Conservation (phyloP, 2,113 vertebrate species). For the Callorhinus ursinus region DNA sequence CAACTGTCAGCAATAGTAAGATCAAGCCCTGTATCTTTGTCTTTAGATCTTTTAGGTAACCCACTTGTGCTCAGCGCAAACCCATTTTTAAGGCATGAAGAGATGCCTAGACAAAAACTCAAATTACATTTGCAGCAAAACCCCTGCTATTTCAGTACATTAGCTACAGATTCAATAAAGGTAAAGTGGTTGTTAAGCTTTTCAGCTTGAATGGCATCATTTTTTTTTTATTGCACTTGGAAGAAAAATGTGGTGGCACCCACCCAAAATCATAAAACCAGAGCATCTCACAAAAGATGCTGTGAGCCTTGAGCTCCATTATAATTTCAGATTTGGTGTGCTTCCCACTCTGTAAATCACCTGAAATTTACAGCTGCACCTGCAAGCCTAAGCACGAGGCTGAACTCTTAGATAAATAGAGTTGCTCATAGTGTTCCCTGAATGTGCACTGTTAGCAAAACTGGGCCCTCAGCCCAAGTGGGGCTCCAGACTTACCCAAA, state of each 20-base stretch:
- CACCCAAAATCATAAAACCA: slow-evolving; percentile 75
- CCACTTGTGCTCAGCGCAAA: slow-evolving; percentile 42
- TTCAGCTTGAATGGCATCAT: slow-evolving; percentile 68
- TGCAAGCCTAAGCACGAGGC: slow-evolving; percentile 60
- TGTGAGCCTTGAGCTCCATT: slow-evolving; percentile 70
- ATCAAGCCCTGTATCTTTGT: slow-evolving; percentile 18
- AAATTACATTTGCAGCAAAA: slow-evolving; percentile 70
- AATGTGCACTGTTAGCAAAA: slow-evolving; percentile 65
- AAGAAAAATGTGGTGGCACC: slow-evolving; percentile 69
- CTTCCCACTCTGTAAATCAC: slow-evolving; percentile 76
- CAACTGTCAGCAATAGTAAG: not conserved
- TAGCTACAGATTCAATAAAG: slow-evolving; percentile 74
- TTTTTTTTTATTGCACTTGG: slow-evolving; percentile 76
- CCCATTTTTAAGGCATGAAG: slow-evolving; percentile 53
- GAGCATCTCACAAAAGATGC: slow-evolving; percentile 74
- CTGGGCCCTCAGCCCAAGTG: slow-evolving; percentile 32
- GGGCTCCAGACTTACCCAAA: slow-evolving; percentile 32
- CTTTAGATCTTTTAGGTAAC: slow-evolving; percentile 46
- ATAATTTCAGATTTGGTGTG: slow-evolving; percentile 78
- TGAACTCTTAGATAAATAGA: slow-evolving; percentile 76
- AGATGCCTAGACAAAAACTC: slow-evolving; percentile 59
- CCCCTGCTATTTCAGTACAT: slow-evolving; percentile 60
- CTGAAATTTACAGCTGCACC: slow-evolving; percentile 78
- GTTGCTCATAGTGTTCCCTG: slow-evolving; percentile 51
- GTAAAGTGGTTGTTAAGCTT: slow-evolving; percentile 79